Conservation (phyloP, 2,797 vertebrate genomes). For the Parauchenoglanis punctatus region DNA sequence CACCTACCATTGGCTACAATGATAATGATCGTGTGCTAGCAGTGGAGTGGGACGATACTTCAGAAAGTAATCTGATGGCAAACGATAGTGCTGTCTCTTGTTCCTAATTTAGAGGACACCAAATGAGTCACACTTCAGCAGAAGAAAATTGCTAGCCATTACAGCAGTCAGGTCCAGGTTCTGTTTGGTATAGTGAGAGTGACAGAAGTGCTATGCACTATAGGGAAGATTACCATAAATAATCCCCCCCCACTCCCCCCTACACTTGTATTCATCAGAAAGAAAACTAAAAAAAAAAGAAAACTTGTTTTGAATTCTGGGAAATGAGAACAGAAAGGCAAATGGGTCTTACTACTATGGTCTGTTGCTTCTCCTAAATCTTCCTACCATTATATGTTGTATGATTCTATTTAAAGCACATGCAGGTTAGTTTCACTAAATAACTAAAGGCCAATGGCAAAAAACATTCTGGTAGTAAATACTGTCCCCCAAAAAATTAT, state of each 20-base stretch:
- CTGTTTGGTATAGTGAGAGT: constrained; percentile 3
- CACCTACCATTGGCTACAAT: constrained; percentile 28
- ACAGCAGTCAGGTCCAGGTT: background rate
- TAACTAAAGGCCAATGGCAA: background rate
- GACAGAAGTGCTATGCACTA: background rate
- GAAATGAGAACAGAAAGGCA: background rate
- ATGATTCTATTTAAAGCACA: background rate
- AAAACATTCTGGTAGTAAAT: background rate
- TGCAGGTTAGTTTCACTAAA: background rate
- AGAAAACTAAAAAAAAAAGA: background rate
- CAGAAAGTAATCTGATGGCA: constrained; percentile 34
- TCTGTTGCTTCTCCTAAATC: background rate
- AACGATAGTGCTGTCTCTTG: constrained; percentile 44
- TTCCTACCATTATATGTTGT: background rate
- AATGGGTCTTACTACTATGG: background rate
- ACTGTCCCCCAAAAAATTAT: background rate
- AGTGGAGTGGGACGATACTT: constrained; percentile 24
- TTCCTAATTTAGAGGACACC: constrained; percentile 38
- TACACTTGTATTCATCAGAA: background rate
- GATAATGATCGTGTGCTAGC: constrained; percentile 41
- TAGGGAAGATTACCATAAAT: background rate
- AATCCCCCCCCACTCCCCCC: background rate
- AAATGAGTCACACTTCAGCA: constrained; percentile 45
- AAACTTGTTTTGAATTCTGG: background rate
- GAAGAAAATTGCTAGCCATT: constrained; percentile 38